These are phyloP conservation scores for Nautilus pompilius DNA, from an alignment of 1,140 invertebrate species.

Conservation along the genomic window DNA sequence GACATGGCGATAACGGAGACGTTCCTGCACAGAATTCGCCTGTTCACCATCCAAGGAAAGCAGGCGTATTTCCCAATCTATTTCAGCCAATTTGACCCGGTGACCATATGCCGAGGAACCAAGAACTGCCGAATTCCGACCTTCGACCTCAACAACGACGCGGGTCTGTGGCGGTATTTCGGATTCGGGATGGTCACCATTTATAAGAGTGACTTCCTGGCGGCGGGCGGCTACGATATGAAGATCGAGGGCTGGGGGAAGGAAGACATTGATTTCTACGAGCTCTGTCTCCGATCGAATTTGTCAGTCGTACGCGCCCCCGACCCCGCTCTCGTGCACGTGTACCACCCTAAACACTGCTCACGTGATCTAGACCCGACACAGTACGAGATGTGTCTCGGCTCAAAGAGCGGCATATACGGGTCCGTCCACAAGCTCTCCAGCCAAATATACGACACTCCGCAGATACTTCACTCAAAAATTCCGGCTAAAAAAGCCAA, in stretches of 20 bases:
- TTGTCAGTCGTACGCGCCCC: constrained; percentile 70
- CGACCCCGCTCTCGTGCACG: constrained; percentile 81
- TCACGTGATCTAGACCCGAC: neutral
- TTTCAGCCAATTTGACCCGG: constrained; percentile 82
- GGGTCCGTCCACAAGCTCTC: neutral
- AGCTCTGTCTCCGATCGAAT: constrained; percentile 65
- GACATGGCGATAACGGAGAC: constrained; percentile 50
- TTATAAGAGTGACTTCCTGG: constrained; percentile 78
- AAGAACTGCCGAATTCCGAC: constrained; percentile 18
- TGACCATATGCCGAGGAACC: constrained; percentile 51
- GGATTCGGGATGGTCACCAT: constrained; percentile 90
- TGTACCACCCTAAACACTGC: constrained; percentile 66
- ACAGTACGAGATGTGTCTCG: neutral
- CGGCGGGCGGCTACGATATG: constrained; percentile 79
- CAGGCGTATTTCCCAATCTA: constrained; percentile 93
- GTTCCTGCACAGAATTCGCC: constrained; percentile 45
- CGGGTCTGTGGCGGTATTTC: constrained; percentile 86
- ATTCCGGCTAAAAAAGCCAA: no score
- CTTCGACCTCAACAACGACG: constrained; percentile 60
- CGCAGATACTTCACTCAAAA: neutral
- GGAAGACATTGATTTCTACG: constrained; percentile 66
- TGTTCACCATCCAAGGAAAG: constrained; percentile 70
- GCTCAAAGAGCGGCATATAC: neutral
- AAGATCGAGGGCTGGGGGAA: constrained; percentile 64
- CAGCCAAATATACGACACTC: neutral